These are phyloP conservation scores for Glaucomys volans DNA, from an alignment of 2,113 vertebrate species.

Conservation along the genomic window DNA sequence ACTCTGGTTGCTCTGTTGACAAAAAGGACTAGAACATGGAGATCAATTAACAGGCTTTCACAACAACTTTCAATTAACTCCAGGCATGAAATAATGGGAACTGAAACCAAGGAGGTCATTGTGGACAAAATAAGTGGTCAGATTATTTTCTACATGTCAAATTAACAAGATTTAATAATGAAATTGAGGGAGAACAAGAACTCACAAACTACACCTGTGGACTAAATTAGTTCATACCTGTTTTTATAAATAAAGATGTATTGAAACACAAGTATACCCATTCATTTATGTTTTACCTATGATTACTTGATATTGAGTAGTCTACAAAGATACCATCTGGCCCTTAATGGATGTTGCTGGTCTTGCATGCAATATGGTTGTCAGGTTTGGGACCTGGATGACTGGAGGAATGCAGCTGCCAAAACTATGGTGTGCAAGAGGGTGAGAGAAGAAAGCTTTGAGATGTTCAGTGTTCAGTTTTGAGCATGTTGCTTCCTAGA, in stretches of 20 bases:
- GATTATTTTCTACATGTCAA: neutral
- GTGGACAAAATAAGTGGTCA: neutral
- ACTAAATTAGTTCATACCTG: neutral
- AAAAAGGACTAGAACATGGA: neutral
- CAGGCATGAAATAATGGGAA: neutral
- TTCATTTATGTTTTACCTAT: neutral
- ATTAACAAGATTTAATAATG: neutral
- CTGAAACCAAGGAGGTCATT: neutral
- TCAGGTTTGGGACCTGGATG: neutral
- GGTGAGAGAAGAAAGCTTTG: neutral
- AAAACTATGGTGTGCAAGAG: too few relatives aligned
- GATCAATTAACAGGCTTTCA: neutral
- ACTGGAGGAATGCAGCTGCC: neutral
- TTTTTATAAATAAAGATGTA: neutral
- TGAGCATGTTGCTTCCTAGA: too few relatives aligned
- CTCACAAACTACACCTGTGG: neutral
- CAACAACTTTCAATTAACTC: neutral
- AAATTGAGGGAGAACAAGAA: neutral
- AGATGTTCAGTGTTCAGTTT: neutral
- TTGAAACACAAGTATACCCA: neutral
- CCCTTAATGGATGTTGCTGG: neutral
- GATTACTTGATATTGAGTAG: neutral
- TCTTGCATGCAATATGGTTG: neutral
- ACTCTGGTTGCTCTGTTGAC: neutral
- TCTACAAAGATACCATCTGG: neutral